These are phyloP conservation scores for Dascyllus trimaculatus DNA, from an alignment of 2,113 vertebrate species.

Conservation along the genomic window DNA sequence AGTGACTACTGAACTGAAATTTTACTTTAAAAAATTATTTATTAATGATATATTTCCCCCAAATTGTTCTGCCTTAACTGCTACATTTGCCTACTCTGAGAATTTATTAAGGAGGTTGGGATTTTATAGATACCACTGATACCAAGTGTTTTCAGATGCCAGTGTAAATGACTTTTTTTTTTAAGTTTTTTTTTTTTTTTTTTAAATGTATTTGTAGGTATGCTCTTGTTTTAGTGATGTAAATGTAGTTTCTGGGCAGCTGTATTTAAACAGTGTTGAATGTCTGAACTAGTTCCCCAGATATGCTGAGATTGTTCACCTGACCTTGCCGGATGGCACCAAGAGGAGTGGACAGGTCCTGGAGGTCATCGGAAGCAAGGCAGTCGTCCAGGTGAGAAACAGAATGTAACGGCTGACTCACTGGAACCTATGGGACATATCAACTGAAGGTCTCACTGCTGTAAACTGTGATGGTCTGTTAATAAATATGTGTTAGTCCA, in stretches of 20 bases:
- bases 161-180: not conserved
- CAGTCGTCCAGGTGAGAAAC: slow-evolving; percentile 85
- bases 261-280: not conserved
- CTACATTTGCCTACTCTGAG: not conserved
- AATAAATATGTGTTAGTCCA: too few relatives aligned
- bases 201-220: not conserved
- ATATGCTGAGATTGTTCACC: slow-evolving; percentile 89
- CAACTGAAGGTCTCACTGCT: not conserved
- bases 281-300: slow-evolving; percentile 81
- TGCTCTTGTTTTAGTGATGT: not conserved
- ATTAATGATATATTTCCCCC: too few relatives aligned
- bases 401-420: not conserved
- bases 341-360: slow-evolving; percentile 87
- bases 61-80: too few relatives aligned
- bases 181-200: too few relatives aligned
- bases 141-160: too few relatives aligned
- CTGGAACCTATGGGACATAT: not conserved
- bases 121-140: not conserved
- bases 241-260: not conserved
- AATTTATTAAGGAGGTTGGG: not conserved
- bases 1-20: too few relatives aligned
- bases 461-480: too few relatives aligned
- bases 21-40: too few relatives aligned
- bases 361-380: slow-evolving; percentile 88
- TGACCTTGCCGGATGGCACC: slow-evolving; percentile 87